phyloP scores from a whole-genome alignment of 2,888 invertebrate species.

The Lordiphosa fenestrarum region DNA sequence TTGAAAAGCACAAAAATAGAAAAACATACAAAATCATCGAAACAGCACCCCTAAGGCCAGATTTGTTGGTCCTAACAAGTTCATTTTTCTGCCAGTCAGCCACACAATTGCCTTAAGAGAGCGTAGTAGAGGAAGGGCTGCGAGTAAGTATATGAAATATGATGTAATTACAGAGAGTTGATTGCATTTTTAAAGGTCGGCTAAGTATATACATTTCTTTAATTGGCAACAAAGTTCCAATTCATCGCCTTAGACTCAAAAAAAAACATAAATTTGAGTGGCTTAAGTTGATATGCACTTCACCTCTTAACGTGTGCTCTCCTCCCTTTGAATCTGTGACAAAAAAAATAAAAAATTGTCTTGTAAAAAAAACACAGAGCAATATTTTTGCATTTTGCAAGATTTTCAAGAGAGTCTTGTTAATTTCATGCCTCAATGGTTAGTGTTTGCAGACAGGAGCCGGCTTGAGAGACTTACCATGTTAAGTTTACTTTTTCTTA shows the following conservation, averaged over 20 bases:
- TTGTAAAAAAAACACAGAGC: slow-evolving; percentile 34
- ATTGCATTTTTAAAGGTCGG: slow-evolving; percentile 28
- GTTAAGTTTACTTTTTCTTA: slow-evolving; percentile 10
- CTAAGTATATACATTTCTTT: slow-evolving; percentile 31
- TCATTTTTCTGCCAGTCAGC: slow-evolving; percentile 60
- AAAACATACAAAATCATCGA: slow-evolving; percentile 30
- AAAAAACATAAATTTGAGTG: slow-evolving; percentile 58
- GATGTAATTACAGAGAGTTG: slow-evolving; percentile 48
- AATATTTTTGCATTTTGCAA: slow-evolving; percentile 74
- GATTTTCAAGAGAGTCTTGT: slow-evolving; percentile 73
- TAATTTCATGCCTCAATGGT: slow-evolving; percentile 78
- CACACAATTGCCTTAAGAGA: slow-evolving; percentile 42
- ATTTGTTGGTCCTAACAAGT: slow-evolving; percentile 41
- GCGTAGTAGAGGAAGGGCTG: neutral
- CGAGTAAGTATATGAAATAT: slow-evolving; percentile 35
- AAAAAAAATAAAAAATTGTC: slow-evolving; percentile 25
- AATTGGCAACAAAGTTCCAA: slow-evolving; percentile 52
- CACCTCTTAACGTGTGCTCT: slow-evolving; percentile 13
- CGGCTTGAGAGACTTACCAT: slow-evolving; percentile 4
- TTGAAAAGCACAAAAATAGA: slow-evolving; percentile 27
- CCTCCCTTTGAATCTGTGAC: neutral
- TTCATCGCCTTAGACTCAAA: slow-evolving; percentile 45
- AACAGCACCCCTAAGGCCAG: slow-evolving; percentile 49
- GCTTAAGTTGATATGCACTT: slow-evolving; percentile 1
- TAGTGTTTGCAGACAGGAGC: slow-evolving; percentile 40